phyloP scores from a whole-genome alignment of 2,888 invertebrate genomes.

The Amorpha juglandis region DNA sequence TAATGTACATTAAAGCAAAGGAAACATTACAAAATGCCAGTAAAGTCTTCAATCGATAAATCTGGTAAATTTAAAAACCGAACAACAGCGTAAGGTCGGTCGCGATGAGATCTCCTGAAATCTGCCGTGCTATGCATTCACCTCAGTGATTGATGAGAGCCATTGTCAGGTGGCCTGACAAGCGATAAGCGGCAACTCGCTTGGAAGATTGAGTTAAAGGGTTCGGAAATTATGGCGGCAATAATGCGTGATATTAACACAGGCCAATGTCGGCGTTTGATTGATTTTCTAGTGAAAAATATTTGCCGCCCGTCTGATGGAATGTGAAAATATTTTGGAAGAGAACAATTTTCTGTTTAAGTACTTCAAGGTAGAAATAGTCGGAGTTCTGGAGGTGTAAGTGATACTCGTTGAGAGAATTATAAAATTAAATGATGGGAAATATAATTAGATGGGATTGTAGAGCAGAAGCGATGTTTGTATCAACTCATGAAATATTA shows the following conservation, averaged over 20 bases:
- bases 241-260: slow-evolving; percentile 25
- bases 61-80: slow-evolving; percentile 4
- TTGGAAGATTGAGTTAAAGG: slow-evolving; percentile 44
- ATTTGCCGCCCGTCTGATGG: slow-evolving; percentile 17
- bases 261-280: slow-evolving; percentile 24
- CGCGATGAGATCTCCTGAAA: slow-evolving; percentile 2
- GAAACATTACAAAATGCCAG: slow-evolving; percentile 18
- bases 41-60: slow-evolving; percentile 14
- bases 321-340: slow-evolving; percentile 13
- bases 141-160: slow-evolving; percentile 74
- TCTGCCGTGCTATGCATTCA: slow-evolving; percentile 26
- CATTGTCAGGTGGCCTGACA: slow-evolving; percentile 72
- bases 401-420: not conserved
- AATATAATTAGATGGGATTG: too few relatives aligned
- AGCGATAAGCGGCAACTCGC: slow-evolving; percentile 55
- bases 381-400: not conserved
- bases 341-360: not conserved
- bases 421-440: too few relatives aligned
- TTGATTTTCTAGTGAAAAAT: slow-evolving; percentile 24
- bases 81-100: not conserved
- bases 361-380: not conserved
- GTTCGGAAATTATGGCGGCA: slow-evolving; percentile 33
- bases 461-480: too few relatives aligned
- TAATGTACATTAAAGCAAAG: slow-evolving; percentile 15
- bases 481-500: too few relatives aligned